phyloP scores from a whole-genome alignment of 2,797 vertebrate genomes.

The Pagetopsis macropterus region DNA sequence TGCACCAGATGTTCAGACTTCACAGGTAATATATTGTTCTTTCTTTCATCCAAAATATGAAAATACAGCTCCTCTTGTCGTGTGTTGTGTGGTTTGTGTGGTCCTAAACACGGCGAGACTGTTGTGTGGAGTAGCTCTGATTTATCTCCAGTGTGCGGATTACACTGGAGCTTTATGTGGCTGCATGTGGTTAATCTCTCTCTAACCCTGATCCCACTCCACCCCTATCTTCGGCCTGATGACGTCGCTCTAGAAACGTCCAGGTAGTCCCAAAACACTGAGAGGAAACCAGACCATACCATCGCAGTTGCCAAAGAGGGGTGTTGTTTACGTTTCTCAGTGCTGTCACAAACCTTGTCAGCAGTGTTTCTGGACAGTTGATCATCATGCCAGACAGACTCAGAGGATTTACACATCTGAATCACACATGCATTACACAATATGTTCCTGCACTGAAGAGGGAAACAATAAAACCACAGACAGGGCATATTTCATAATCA shows the following conservation, averaged over 20 bases:
- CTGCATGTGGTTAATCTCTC: constrained; percentile 79
- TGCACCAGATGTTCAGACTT: constrained; percentile 10
- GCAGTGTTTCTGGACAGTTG: constrained; percentile 42
- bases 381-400: constrained; percentile 48
- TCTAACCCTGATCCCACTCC: constrained; percentile 70
- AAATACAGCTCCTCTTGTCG: background rate
- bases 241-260: constrained; percentile 54
- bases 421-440: constrained; percentile 44
- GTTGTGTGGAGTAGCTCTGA: constrained; percentile 39
- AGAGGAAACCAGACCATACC: constrained; percentile 46
- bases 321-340: constrained; percentile 13
- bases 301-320: constrained; percentile 38
- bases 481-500: background rate
- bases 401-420: constrained; percentile 46
- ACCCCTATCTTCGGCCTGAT: constrained; percentile 49
- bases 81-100: background rate
- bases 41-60: constrained; percentile 21
- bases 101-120: constrained; percentile 24
- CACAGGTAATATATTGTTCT: background rate
- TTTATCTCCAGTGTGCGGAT: constrained; percentile 68
- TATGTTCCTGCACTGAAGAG: constrained; percentile 18
- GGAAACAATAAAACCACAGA: background rate
- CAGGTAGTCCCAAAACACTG: constrained; percentile 37
- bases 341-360: constrained; percentile 22
- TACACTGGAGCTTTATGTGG: constrained; percentile 77